phyloP scores from a whole-genome alignment of 1,140 invertebrate genomes.

The Hydropsyche tenuis region DNA sequence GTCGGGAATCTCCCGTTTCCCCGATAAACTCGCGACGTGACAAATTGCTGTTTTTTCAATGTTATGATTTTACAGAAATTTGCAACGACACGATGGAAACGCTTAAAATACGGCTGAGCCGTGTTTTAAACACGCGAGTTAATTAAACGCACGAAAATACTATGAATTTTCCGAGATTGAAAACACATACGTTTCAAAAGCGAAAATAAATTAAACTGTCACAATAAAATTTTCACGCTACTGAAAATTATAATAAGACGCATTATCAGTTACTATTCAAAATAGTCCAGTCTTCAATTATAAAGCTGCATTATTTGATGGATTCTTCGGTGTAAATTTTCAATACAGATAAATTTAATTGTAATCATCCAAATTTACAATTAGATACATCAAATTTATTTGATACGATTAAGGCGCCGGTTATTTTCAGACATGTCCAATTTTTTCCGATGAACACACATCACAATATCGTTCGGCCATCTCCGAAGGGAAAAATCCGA shows the following conservation, averaged over 20 bases:
- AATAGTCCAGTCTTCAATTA: too few species aligned
- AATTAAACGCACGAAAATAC: not conserved
- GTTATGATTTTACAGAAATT: constrained; percentile 38
- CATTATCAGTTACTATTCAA: too few species aligned
- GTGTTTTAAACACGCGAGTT: not conserved
- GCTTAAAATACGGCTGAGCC: not conserved
- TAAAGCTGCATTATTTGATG: too few species aligned
- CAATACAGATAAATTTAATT: too few species aligned
- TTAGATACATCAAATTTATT: too few species aligned
- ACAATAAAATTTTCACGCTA: too few species aligned
- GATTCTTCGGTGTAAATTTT: too few species aligned
- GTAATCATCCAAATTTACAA: too few species aligned
- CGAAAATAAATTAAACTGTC: too few species aligned
- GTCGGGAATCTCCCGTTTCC: constrained; percentile 35
- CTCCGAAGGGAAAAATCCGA: constrained; percentile 12
- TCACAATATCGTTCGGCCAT: not conserved
- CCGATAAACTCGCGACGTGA: not conserved
- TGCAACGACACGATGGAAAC: constrained; percentile 10
- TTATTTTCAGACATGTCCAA: not conserved
- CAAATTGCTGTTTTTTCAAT: constrained; percentile 17
- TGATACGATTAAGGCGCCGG: not conserved
- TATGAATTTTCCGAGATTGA: too few species aligned
- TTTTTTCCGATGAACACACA: not conserved
- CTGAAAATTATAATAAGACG: too few species aligned
- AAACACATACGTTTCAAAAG: too few species aligned